Evolutionary conservation across 2,113 vertebrate species (phyloP), one percentile per base, ranked within the genome.

Genomic region (Rutilus rutilus): DNA sequence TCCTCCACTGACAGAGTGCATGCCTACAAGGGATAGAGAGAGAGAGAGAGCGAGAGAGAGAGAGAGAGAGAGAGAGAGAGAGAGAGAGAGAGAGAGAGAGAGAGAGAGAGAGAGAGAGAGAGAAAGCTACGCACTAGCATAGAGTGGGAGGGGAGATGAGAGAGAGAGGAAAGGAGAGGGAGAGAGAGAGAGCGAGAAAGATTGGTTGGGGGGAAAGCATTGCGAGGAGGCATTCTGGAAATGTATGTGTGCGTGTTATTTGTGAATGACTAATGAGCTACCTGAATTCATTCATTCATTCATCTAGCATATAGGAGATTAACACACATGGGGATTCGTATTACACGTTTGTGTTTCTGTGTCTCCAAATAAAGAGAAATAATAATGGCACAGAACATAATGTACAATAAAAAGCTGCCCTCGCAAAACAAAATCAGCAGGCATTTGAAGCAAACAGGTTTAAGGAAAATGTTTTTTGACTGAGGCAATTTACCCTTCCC

Each of bases 1-100:
- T 90, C 80, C 87, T 92, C 86, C 78, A 73, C 87, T 82, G 87
- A 86, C 86, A 88, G 85, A 88, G 50, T 67, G 86, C 36, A 86
- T 74, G 86, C 77, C 86, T 86, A 86, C 36, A 83, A 78, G 78
- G 39, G 87, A 87, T 27, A 87, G 86, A 85, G 85, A 78, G 78
- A 60, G 50, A 50, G 76, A 42, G 39, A 39, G 39, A 7, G 39
- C 7, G 39, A 7, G 36, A 39, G 6, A 39, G 36, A 39, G 6
- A 39, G 36, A 39, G 39, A 42, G 39, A 42, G 7, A 42, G 39
- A 42, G 39, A 42, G 6, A 8, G 33, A 33, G 33, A 33, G 33
- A 33, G 33, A 33, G 33, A 33, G 33, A 33, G 33, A 33, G 30
- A 33, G 30, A 33, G 30, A 33, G 30, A 42, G 39, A 42, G 39